These are phyloP conservation scores for Oryzias celebensis DNA, from an alignment of 2,113 vertebrate genomes.

Conservation along the genomic window DNA sequence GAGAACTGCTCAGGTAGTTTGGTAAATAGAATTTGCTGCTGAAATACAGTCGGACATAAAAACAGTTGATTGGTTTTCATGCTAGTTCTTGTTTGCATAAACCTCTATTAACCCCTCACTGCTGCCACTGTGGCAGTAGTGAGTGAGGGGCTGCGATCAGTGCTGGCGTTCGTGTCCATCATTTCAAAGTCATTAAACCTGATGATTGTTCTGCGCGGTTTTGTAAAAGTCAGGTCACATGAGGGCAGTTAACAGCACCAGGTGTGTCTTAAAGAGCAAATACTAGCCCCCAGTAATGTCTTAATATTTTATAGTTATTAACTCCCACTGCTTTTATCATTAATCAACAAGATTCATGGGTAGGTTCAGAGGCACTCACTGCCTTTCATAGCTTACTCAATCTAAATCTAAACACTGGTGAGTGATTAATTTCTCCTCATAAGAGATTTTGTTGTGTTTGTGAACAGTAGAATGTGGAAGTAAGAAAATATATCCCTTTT, in stretches of 20 bases:
- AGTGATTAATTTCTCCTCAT: constrained; percentile 11
- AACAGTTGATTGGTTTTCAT: too few species aligned
- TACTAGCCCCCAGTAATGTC: constrained; percentile 9
- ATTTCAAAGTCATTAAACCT: constrained; percentile 29
- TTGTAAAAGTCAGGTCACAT: constrained; percentile 24
- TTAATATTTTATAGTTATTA: constrained; percentile 11
- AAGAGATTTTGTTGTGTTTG: background rate
- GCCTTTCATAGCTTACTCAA: constrained; percentile 1
- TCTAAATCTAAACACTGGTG: constrained; percentile 6
- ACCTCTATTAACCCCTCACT: background rate
- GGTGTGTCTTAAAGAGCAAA: constrained; percentile 23
- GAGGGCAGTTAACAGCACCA: constrained; percentile 35
- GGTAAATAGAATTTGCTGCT: too few species aligned
- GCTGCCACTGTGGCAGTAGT: constrained; percentile 8
- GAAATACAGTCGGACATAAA: too few species aligned
- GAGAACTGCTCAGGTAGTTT: too few species aligned
- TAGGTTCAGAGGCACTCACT: constrained; percentile 16
- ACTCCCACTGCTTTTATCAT: constrained; percentile 26
- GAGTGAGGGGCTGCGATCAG: constrained; percentile 4
- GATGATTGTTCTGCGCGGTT: constrained; percentile 29
- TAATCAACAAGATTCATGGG: constrained; percentile 24
- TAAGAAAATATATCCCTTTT: background rate
- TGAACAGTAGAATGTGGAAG: background rate
- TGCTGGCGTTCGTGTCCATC: constrained; percentile 14
- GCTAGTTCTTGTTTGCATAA: constrained; percentile 5